A percentile compares a stretch with the other conserved stretches of the same genome.
These are phyloP conservation scores for Chelmon rostratus DNA, from an alignment of 2,797 vertebrate genomes.

Conservation along the genomic window DNA sequence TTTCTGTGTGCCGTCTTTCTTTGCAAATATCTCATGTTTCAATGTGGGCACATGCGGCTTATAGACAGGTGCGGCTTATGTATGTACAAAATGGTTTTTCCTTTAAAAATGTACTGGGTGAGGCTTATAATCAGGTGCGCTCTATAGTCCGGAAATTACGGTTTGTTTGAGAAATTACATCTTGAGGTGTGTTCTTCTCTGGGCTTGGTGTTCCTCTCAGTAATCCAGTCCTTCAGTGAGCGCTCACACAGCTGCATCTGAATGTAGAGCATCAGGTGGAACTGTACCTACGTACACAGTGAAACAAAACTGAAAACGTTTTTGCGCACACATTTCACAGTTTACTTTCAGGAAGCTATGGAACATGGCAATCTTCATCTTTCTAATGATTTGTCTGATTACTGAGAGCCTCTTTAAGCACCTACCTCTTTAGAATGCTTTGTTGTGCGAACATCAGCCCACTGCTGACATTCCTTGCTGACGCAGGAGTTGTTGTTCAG, in stretches of 20 bases:
- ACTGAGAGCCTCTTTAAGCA: neutral
- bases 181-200: constrained; percentile 51
- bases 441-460: constrained; percentile 60
- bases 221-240: constrained; percentile 97
- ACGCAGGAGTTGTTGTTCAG: constrained; percentile 80
- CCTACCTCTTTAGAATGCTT: constrained; percentile 79
- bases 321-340: neutral
- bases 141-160: too few relatives aligned
- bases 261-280: constrained; percentile 96
- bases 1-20: too few relatives aligned
- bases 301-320: neutral
- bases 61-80: too few relatives aligned
- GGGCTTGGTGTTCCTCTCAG: constrained; percentile 86
- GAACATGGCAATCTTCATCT: neutral
- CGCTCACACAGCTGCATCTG: constrained; percentile 98
- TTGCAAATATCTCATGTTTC: too few relatives aligned
- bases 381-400: neutral
- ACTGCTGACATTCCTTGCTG: constrained; percentile 69
- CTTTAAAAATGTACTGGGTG: too few relatives aligned
- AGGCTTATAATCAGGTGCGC: too few relatives aligned
- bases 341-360: neutral
- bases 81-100: too few relatives aligned
- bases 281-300: constrained; percentile 85
- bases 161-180: constrained; percentile 61
- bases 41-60: too few relatives aligned